Evolutionary conservation across 2,888 invertebrate species (phyloP).

Genomic region (Teinopalpus imperialis): DNA sequence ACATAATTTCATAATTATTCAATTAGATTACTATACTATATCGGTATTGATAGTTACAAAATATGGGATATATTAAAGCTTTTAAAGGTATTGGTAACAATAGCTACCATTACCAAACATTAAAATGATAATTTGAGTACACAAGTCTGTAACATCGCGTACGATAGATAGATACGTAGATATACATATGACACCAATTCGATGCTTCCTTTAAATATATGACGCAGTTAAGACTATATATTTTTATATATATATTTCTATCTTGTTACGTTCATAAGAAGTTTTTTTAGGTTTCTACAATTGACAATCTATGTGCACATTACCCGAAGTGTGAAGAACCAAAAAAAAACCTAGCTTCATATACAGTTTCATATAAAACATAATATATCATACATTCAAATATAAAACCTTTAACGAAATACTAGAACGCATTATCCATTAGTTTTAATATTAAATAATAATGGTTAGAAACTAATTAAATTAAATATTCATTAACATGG

Average conservation of each 20-base stretch:
- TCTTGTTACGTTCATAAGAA: slow-evolving; percentile 39
- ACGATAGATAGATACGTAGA: slow-evolving; percentile 25
- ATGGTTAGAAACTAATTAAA: slow-evolving; percentile 40
- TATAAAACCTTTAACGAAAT: slow-evolving; percentile 57
- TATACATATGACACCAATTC: slow-evolving; percentile 40
- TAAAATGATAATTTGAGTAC: slow-evolving; percentile 25
- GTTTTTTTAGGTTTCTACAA: slow-evolving; percentile 33
- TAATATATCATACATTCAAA: slow-evolving; percentile 30
- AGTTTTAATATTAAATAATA: slow-evolving; percentile 45
- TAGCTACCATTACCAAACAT: slow-evolving; percentile 28
- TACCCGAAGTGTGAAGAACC: slow-evolving; percentile 17
- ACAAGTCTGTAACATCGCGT: slow-evolving; percentile 27
- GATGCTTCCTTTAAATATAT: slow-evolving; percentile 34
- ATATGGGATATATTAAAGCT: slow-evolving; percentile 31
- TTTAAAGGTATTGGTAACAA: slow-evolving; percentile 29
- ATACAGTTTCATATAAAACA: slow-evolving; percentile 27
- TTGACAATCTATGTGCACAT: slow-evolving; percentile 43
- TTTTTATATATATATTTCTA: slow-evolving; percentile 9
- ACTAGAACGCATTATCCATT: slow-evolving; percentile 75
- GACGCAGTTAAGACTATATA: slow-evolving; percentile 30
- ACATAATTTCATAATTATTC: slow-evolving; percentile 25
- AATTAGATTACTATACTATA: slow-evolving; percentile 30
- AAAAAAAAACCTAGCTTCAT: slow-evolving; percentile 27
- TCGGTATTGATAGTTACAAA: slow-evolving; percentile 32
- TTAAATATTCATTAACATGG: slow-evolving; percentile 63